Evolutionary conservation across 2,888 invertebrate genomes (phyloP), one percentile per base, ranked within the genome.

Genomic region (Neoaliturus tenellus): DNA sequence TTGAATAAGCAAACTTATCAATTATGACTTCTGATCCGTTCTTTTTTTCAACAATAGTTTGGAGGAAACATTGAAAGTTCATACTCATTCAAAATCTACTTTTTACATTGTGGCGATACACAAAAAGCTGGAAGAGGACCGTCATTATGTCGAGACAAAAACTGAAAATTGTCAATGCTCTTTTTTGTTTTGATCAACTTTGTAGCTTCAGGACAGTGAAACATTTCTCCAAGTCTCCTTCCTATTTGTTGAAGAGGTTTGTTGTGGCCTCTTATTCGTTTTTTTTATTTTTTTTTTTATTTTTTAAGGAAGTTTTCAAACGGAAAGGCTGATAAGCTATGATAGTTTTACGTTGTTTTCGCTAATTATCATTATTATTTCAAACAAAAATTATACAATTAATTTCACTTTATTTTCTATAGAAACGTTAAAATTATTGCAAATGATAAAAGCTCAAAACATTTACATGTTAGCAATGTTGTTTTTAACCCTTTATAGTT

Each of bases 281-380:
- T 84, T 51, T 85, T 85, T 5, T 84, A 39, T 8, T 39, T 5
- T 39, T 39, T 75, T 33, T n/a, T n/a, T n/a, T n/a, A n/a, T n/a
- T n/a, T n/a, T n/a, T n/a, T n/a, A n/a, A 88, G 67, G 44, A 51
- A 87, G 62, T 86, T 88, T 84, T 88, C 88, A 86, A 87, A 88
- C 28, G 84, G 84, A 85, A 88, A 88, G 1, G 85, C 78, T 55
- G 86, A 87, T 41, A 85, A 84, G 12, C 58, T 83, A 73, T 88
- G 75, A n/a, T n/a, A n/a, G n/a, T n/a, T n/a, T n/a, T n/a, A n/a
- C n/a, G n/a, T n/a, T n/a, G n/a, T n/a, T n/a, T n/a, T n/a, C n/a
- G n/a, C n/a, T n/a, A n/a, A n/a, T n/a, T n/a, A n/a, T n/a, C n/a
- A n/a, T n/a, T n/a, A n/a, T n/a, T n/a, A n/a, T n/a, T n/a, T n/a